Evolutionary conservation across 1,140 invertebrate species (phyloP), one percentile per base, ranked within the genome.

Genomic region (Cydia fagiglandana): DNA sequence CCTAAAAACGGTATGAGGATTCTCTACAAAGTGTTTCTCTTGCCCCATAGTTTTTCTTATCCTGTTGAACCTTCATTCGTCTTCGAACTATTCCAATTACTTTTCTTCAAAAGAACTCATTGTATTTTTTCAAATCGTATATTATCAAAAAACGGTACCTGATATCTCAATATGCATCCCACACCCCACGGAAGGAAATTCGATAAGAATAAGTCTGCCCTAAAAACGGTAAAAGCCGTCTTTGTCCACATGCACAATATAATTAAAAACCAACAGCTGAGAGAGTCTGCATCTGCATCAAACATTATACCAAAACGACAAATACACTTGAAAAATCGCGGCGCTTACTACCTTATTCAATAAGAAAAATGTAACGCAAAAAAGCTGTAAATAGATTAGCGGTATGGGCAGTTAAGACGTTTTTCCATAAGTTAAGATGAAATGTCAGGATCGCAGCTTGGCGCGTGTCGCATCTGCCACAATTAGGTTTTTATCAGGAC

Each of bases 181-280:
- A 53, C 17, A 61, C 53, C 20, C 56, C 10, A 24, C 20, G 56
- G 20, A 56, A 56, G n/a, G 53, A 61, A 61, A 61, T 61, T 24
- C 56, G 17, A 61, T 24, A 53, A 17, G 50, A 61, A 24, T 53
- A 53, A 41, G 38, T 41, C 38, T 41, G 38, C 56, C 10, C 56
- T 24, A 61, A 61, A 61, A 61, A 61, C 56, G 15, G 6, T 61
- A 61, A 56, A 56, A 24, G 56, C 56, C 56, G n/a, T 61, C 56
- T 24, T 61, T 24, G 56, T 61, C 56, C 56, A 7, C 53, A 56
- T 24, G 17, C 7, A 10, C 20, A 24, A 61, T 3, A 61, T 61
- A 9, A 61, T 24, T 10, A 24, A 61, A 61, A 24, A 10, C 17
- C 17, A 61, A 61, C 56, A 61, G 56, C 56, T 61, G 56, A 61